These are phyloP conservation scores for Megaceryle maxima DNA, from an alignment of 2,113 vertebrate genomes.

Conservation along the genomic window DNA sequence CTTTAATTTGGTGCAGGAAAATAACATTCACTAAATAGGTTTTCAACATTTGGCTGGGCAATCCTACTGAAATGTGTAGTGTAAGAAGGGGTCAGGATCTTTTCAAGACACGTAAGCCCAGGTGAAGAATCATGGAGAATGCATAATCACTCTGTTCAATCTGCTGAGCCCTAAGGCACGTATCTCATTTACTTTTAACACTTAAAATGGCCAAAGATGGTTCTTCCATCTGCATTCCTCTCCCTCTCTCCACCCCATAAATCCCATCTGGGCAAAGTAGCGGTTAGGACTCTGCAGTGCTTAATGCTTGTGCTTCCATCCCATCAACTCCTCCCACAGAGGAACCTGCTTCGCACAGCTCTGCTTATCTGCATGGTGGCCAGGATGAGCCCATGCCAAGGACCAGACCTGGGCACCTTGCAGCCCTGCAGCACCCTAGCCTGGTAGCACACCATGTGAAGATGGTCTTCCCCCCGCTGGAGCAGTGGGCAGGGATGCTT, in stretches of 20 bases:
- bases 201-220: slow-evolving; percentile 42
- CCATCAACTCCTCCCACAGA: accelerated
- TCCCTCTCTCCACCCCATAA: slow-evolving; percentile 16
- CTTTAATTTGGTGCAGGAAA: background rate
- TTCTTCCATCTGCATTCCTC: slow-evolving; percentile 56
- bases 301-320: background rate
- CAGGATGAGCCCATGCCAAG: accelerated
- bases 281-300: background rate
- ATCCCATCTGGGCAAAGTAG: slow-evolving; percentile 52
- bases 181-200: slow-evolving; percentile 63
- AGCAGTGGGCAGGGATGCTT: background rate
- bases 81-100: slow-evolving; percentile 22
- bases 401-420: accelerated
- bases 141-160: slow-evolving; percentile 43
- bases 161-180: slow-evolving; percentile 57
- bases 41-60: slow-evolving; percentile 43
- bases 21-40: background rate
- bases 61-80: background rate
- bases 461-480: background rate
- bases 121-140: slow-evolving; percentile 31
- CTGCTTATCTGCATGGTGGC: accelerated
- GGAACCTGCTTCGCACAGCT: background rate
- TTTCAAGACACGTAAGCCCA: slow-evolving; percentile 15
- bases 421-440: background rate
- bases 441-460: too few species aligned